Evolutionary conservation across 2,888 invertebrate genomes (phyloP), one percentile per base, ranked within the genome.

Genomic region (Steinernema carpocapsae): DNA sequence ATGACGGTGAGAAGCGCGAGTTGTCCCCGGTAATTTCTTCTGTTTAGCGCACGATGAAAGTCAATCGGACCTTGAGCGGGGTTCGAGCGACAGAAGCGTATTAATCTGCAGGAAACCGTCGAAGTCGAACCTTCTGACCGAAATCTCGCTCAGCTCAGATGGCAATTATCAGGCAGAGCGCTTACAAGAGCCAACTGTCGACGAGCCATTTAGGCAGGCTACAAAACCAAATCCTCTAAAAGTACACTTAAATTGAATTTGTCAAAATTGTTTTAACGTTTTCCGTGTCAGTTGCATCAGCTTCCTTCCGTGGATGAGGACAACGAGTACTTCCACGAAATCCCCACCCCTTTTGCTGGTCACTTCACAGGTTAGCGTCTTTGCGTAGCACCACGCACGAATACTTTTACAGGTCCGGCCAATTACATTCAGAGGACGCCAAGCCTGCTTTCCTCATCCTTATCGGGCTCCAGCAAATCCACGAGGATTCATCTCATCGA

Each of bases 401-500:
- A 48, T 4, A 7, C 19, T 48, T 48, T 48, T 48, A 2, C 26
- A 64, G 64, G 64, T 64, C 64, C 64, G 26, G 17, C 37, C 1
- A 64, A 64, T 19, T 64, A 32, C 26, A 10, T 64, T 17, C 64
- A 29, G 32, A 4, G 64, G 19, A 29, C 64, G 37, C 64, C 64
- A 6, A 64, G 64, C 14, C 17, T 64, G 1, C 64, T 64, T 4
- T 64, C 64, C 17, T 64, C 64, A 1, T 22, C 64, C 1, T 32
- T 29, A 1, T 64, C 64, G 12, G 24, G 29, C 14, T 26, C 64
- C 1, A 64, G 32, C 32, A 64, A 26, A 32, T 29, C 64, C 17
- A 64, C 64, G 14, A 29, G 64, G 4, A 29, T 64, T 32, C 64
- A 64, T 17, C 32, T 64, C 7, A 64, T 64, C 19, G 64, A 64